Evolutionary conservation across 2,113 vertebrate genomes (phyloP).

Genomic region (Datnioides undecimradiatus): DNA sequence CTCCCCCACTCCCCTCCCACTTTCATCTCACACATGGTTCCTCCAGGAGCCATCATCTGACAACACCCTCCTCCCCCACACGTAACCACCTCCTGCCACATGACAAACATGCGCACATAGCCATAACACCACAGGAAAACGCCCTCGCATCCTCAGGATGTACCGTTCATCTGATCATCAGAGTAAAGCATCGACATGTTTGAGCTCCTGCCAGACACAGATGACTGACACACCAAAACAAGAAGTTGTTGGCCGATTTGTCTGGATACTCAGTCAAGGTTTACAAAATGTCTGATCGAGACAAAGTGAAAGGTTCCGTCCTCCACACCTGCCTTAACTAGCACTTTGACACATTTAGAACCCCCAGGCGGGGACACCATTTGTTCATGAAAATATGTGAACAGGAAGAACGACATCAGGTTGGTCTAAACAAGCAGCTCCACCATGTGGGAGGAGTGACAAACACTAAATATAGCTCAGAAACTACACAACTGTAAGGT

Average conservation of each 20-base stretch:
- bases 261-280: background rate
- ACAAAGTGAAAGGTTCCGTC: background rate
- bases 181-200: slow-evolving; percentile 57
- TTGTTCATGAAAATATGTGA: slow-evolving; percentile 39
- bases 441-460: slow-evolving; percentile 12
- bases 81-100: slow-evolving; percentile 74
- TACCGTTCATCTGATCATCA: slow-evolving; percentile 64
- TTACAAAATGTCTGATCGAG: slow-evolving; percentile 1
- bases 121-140: slow-evolving; percentile 77
- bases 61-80: slow-evolving; percentile 75
- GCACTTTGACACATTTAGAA: background rate
- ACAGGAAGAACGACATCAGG: slow-evolving; percentile 27
- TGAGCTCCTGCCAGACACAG: slow-evolving; percentile 40
- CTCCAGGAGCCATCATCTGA: slow-evolving; percentile 80
- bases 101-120: slow-evolving; percentile 70
- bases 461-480: slow-evolving; percentile 6
- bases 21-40: slow-evolving; percentile 75
- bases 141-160: slow-evolving; percentile 80
- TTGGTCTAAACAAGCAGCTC: background rate
- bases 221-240: slow-evolving; percentile 30
- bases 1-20: slow-evolving; percentile 64
- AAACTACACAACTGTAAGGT: background rate
- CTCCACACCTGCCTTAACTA: background rate
- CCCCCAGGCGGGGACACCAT: slow-evolving; percentile 9
- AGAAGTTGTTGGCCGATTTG: slow-evolving; percentile 17